These are phyloP conservation scores for Tuta absoluta DNA, from an alignment of 2,888 invertebrate genomes.

Conservation along the genomic window DNA sequence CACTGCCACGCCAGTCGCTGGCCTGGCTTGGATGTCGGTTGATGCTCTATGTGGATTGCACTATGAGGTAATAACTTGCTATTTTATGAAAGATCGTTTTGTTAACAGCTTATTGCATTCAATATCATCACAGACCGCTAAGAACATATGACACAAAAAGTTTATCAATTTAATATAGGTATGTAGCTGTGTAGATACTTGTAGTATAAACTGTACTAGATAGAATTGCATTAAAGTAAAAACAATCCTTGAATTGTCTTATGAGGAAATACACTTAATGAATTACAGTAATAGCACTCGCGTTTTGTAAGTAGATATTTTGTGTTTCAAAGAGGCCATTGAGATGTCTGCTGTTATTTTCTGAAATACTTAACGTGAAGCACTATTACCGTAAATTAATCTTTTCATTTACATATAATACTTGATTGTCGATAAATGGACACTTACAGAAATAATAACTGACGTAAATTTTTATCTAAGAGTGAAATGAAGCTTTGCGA, in stretches of 20 bases:
- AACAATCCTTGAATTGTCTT: too few species aligned
- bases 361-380: not conserved
- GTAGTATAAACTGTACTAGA: too few species aligned
- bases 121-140: too few species aligned
- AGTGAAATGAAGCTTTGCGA: not conserved
- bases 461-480: not conserved
- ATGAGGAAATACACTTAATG: too few species aligned
- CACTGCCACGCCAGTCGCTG: constrained; percentile 78
- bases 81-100: not conserved
- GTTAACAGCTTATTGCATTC: too few species aligned
- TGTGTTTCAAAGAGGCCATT: not conserved
- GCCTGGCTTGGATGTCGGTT: constrained; percentile 91
- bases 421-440: not conserved
- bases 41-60: constrained; percentile 90
- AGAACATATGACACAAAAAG: too few species aligned
- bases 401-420: not conserved
- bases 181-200: too few species aligned
- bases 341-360: not conserved
- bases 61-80: constrained; percentile 83
- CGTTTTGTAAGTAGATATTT: not conserved
- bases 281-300: too few species aligned
- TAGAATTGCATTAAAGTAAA: too few species aligned
- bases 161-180: too few species aligned
- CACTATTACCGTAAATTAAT: not conserved
- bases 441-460: not conserved